Percentiles rank a stretch among this genome's conserved stretches.
Evolutionary conservation across 2,888 invertebrate genomes (phyloP).

Genomic region (Lacanobia oleracea): DNA sequence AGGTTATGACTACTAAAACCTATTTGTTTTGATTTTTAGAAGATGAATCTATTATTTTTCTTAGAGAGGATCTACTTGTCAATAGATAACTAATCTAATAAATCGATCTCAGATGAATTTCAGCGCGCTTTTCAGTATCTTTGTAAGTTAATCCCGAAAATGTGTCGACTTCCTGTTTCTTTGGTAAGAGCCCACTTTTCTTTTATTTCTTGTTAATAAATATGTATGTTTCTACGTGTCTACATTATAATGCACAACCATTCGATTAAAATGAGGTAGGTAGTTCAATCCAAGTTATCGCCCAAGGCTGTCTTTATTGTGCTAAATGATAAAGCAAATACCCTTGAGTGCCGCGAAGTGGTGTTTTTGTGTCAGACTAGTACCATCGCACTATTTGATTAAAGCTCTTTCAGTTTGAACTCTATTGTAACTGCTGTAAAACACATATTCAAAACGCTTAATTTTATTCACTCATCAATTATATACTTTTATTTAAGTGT

Average conservation of each 20-base stretch:
- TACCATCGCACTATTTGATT: constrained; percentile 46
- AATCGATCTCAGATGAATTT: too few species aligned
- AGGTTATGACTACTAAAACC: not conserved
- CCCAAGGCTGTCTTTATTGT: constrained; percentile 68
- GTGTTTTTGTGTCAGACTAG: constrained; percentile 64
- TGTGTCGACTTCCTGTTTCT: not conserved
- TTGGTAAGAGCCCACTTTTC: not conserved
- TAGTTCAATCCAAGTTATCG: constrained; percentile 56
- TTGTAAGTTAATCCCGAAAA: not conserved
- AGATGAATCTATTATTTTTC: not conserved
- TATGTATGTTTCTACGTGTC: not conserved
- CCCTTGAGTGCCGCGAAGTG: constrained; percentile 72
- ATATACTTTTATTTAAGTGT: constrained; percentile 28
- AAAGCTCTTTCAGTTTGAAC: constrained; percentile 25
- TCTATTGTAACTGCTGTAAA: constrained; percentile 23
- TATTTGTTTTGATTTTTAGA: not conserved
- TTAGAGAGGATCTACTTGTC: not conserved
- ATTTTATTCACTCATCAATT: constrained; percentile 29
- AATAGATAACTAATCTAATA: too few species aligned
- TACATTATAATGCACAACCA: constrained; percentile 17
- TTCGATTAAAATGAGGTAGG: constrained; percentile 51
- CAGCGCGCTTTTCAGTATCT: not conserved
- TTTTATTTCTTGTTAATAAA: not conserved
- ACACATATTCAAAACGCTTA: constrained; percentile 15
- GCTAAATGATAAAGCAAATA: constrained; percentile 77